Conservation (phyloP, 64 coral and sea anemone genomes). For the Platygyra sinensis region DNA sequence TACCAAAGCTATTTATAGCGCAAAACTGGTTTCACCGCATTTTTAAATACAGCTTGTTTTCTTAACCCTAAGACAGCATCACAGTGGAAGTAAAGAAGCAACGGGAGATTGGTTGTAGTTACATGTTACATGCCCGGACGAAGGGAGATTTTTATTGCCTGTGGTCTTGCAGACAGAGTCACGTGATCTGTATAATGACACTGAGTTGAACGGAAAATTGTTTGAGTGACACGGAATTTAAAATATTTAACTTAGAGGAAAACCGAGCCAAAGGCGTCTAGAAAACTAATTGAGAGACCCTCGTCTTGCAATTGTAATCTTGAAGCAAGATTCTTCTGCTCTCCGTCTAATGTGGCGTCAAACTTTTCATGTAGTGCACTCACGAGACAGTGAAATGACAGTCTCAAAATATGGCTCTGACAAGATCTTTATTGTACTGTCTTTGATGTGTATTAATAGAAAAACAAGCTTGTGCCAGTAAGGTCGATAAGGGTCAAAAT, state of each 20-base stretch:
- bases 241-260: neutral
- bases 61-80: too few species aligned
- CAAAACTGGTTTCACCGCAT: too few species aligned
- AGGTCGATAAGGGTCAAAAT: slow-evolving; percentile 20
- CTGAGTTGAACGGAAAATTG: neutral
- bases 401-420: neutral
- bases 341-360: neutral
- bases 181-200: slow-evolving; percentile 12
- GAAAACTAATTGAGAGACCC: neutral
- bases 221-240: neutral
- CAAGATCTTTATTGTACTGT: neutral
- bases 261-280: slow-evolving; percentile 18
- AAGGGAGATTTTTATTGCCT: too few species aligned
- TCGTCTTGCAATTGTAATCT: neutral
- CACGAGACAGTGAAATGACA: neutral
- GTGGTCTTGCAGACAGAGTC: neutral
- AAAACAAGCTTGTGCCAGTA: neutral
- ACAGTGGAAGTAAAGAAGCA: too few species aligned
- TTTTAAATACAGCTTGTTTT: too few species aligned
- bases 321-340: neutral
- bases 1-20: too few species aligned
- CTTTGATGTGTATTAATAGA: neutral
- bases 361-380: neutral
- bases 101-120: too few species aligned
- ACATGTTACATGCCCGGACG: too few species aligned